Evolutionary conservation across 37 sponge, comb jelly and placozoan genomes (phyloP).

Genomic region (Agelas oroides): DNA sequence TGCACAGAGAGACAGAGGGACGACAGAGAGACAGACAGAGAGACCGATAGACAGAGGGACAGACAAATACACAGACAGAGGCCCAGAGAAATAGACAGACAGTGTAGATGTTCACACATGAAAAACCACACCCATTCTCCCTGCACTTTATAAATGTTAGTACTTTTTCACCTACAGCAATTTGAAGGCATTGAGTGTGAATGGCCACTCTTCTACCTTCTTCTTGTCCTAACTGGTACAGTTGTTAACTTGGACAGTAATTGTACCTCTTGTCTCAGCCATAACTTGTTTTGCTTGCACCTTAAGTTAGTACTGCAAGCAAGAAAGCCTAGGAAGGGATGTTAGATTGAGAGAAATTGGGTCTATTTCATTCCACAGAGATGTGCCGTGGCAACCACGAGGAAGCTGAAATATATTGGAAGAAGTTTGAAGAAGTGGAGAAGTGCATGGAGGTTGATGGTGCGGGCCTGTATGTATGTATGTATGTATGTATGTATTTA

Average conservation of each 20-base stretch:
- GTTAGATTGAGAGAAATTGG: too few relatives aligned
- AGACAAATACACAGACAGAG: neutral
- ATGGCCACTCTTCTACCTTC: constrained; percentile 80
- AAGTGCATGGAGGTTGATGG: too few relatives aligned
- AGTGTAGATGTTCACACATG: neutral
- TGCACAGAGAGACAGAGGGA: too few relatives aligned
- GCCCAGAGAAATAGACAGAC: neutral
- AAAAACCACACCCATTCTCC: neutral
- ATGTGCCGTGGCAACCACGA: constrained; percentile 64
- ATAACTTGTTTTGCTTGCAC: too few relatives aligned
- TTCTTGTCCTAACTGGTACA: constrained; percentile 55
- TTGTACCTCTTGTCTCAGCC: neutral
- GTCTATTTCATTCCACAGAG: constrained; percentile 32
- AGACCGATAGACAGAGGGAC: neutral
- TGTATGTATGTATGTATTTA: neutral
- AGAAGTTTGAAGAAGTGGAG: constrained; percentile 45
- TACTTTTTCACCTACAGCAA: constrained; percentile 17
- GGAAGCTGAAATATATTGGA: constrained; percentile 66
- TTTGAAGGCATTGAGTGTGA: constrained; percentile 90
- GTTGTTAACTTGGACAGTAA: too few relatives aligned
- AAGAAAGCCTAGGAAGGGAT: too few relatives aligned
- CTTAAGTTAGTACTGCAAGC: too few relatives aligned
- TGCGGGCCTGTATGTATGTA: too few relatives aligned
- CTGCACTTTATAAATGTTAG: too few relatives aligned
- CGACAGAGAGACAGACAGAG: too few relatives aligned